These are phyloP conservation scores for Ferdinandea cuprea DNA, from an alignment of 2,888 invertebrate species.

Conservation along the genomic window DNA sequence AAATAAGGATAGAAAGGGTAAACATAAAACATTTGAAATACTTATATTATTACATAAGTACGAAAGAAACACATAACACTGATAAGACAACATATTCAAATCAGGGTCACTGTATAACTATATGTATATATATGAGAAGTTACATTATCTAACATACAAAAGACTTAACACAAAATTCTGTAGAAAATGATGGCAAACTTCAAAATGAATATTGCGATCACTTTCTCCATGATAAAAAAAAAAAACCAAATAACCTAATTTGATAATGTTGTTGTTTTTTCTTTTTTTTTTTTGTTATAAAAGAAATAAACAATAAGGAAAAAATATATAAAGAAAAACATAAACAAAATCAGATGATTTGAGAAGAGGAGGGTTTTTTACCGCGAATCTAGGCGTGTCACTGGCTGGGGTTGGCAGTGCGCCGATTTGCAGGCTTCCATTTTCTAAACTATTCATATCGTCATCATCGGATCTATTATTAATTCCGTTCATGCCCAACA, in stretches of 20 bases:
- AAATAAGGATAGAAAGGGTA: conserved; percentile 39
- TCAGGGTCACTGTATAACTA: conserved; percentile 51
- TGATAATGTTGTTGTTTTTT: conserved; percentile 53
- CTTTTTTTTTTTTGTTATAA: no score
- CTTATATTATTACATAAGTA: conserved; percentile 57
- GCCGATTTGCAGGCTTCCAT: conserved; percentile 82
- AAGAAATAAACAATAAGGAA: conserved; percentile 37
- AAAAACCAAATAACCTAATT: conserved; percentile 61
- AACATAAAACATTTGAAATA: conserved; percentile 52
- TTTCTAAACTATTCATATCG: conserved; percentile 81
- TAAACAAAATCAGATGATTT: conserved; percentile 66
- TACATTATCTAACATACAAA: conserved; percentile 51
- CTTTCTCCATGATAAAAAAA: conserved; percentile 47
- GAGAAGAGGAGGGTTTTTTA: conserved; percentile 78
- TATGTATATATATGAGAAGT: conserved; percentile 48
- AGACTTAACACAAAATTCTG: conserved; percentile 50
- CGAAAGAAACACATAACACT: conserved; percentile 70
- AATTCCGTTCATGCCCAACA: conserved; percentile 82
- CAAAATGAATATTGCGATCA: conserved; percentile 16
- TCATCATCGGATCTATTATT: conserved; percentile 80
- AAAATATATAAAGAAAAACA: conserved; percentile 27
- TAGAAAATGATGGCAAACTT: conserved; percentile 29
- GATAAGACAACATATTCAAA: conserved; percentile 70
- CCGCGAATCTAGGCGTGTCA: conserved; percentile 83
- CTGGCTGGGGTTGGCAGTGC: conserved; percentile 83